Conservation (phyloP, 2,797 vertebrate species). For the Malacoraja senta region DNA sequence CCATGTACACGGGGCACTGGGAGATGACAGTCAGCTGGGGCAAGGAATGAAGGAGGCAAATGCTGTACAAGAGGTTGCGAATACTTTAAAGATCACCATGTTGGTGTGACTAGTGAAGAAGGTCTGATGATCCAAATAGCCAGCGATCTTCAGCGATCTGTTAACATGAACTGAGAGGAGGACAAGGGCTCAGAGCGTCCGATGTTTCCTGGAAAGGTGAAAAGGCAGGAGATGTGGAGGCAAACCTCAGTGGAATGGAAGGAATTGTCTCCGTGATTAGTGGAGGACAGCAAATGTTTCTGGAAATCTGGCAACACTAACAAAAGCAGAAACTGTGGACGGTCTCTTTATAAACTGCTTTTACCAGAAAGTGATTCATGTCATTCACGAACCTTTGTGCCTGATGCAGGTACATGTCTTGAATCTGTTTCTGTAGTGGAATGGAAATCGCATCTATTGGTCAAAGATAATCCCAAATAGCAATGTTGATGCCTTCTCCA, state of each 20-base stretch:
- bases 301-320: background rate
- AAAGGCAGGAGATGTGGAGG: background rate
- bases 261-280: background rate
- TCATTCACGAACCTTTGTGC: background rate
- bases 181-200: background rate
- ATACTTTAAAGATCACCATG: too few species aligned
- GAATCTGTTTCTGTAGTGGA: background rate
- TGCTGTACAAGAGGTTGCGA: too few species aligned
- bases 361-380: background rate
- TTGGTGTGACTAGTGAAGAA: too few species aligned
- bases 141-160: background rate
- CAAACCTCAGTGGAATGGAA: background rate
- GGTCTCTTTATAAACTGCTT: background rate
- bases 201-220: background rate
- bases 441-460: background rate
- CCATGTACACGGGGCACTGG: too few species aligned
- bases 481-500: too few species aligned
- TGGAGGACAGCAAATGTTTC: background rate
- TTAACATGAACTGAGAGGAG: background rate
- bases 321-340: background rate
- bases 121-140: too few species aligned
- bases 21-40: too few species aligned
- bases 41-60: too few species aligned
- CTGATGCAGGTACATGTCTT: too few species aligned
- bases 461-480: background rate